Percentiles rank a stretch among this genome's conserved stretches.
These are phyloP conservation scores for Dynastes grantii DNA, from an alignment of 2,888 invertebrate species.

Conservation along the genomic window DNA sequence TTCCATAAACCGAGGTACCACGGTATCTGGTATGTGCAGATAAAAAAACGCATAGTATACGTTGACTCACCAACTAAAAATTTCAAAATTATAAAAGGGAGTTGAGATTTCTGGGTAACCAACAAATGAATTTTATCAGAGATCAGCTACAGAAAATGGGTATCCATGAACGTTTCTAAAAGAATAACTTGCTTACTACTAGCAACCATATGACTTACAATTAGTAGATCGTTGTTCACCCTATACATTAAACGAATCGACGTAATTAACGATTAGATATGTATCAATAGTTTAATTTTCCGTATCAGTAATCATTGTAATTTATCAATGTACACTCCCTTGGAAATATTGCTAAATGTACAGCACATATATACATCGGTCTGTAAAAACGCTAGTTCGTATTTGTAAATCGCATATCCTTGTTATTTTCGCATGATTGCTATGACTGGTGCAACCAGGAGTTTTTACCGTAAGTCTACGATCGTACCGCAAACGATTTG, in stretches of 20 bases:
- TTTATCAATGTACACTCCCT: constrained; percentile 39
- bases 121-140: too few relatives aligned
- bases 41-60: too few relatives aligned
- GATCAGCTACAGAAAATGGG: too few relatives aligned
- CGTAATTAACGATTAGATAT: constrained; percentile 15
- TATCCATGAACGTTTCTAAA: too few relatives aligned
- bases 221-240: neutral
- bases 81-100: too few relatives aligned
- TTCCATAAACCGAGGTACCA: too few relatives aligned
- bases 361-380: constrained; percentile 14
- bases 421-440: constrained; percentile 25
- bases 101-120: too few relatives aligned
- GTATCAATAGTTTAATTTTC: constrained; percentile 34
- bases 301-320: constrained; percentile 42
- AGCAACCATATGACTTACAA: neutral
- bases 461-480: constrained; percentile 2
- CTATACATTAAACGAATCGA: neutral
- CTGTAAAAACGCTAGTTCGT: neutral
- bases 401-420: constrained; percentile 39
- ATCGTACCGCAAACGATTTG: neutral
- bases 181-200: too few relatives aligned
- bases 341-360: constrained; percentile 23
- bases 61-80: too few relatives aligned
- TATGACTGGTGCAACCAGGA: neutral
- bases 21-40: too few relatives aligned